These are phyloP conservation scores for Alcis repandata DNA, from an alignment of 2,888 invertebrate species.

Conservation along the genomic window DNA sequence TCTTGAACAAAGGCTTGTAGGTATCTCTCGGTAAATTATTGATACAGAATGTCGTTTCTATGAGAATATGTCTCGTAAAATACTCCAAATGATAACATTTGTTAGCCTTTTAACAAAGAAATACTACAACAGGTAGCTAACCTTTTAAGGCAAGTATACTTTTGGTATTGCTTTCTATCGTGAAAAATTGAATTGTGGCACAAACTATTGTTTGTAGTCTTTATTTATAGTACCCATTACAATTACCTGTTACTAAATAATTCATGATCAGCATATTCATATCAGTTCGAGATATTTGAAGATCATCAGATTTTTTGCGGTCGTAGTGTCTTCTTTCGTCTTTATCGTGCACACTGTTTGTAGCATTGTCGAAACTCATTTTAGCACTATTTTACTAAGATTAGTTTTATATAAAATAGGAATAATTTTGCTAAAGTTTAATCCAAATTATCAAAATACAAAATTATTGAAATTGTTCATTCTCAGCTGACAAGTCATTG, in stretches of 20 bases:
- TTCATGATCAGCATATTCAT: constrained; percentile 99
- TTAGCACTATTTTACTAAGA: constrained; percentile 41
- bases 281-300: constrained; percentile 94
- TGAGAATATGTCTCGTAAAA: no score
- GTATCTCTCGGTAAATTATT: background rate
- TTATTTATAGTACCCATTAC: background rate
- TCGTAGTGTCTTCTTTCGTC: constrained; percentile 88
- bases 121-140: background rate
- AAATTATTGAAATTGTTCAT: constrained; percentile 9
- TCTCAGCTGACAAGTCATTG: constrained; percentile 27
- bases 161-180: background rate
- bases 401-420: constrained; percentile 9
- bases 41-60: no score
- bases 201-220: background rate
- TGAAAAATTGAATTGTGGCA: background rate
- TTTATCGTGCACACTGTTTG: constrained; percentile 72
- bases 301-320: constrained; percentile 90
- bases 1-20: background rate
- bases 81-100: no score
- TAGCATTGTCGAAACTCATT: constrained; percentile 77
- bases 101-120: no score
- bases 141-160: background rate
- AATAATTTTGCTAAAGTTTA: background rate
- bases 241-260: constrained; percentile 97
- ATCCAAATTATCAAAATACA: constrained; percentile 3